Evolutionary conservation across 1,140 invertebrate species (phyloP).

Genomic region (Bemisia tabaci): DNA sequence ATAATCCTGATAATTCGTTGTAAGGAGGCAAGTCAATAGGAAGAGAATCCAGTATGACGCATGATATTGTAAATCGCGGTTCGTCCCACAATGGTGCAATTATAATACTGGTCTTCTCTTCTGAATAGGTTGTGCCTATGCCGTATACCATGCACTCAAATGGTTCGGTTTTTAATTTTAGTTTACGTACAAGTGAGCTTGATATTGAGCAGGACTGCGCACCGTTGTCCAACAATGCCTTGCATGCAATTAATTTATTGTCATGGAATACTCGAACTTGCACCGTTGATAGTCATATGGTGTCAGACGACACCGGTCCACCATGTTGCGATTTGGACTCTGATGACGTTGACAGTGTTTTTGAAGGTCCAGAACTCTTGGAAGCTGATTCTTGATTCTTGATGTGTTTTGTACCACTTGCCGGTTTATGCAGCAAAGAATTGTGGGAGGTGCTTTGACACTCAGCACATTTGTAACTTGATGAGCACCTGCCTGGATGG

Average conservation of each 20-base stretch:
- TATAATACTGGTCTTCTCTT: neutral
- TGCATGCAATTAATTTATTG: neutral
- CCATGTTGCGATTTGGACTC: too few species aligned
- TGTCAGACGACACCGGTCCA: too few species aligned
- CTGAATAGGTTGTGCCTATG: neutral
- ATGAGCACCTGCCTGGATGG: neutral
- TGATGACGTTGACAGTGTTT: neutral
- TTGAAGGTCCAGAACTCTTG: too few species aligned
- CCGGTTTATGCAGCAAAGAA: neutral
- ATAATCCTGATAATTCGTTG: neutral
- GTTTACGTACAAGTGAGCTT: neutral
- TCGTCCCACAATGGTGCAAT: neutral
- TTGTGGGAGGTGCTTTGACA: neutral
- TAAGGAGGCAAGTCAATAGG: neutral
- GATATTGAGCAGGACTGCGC: neutral
- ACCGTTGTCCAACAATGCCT: neutral
- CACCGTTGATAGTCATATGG: neutral
- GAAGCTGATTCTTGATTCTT: too few species aligned
- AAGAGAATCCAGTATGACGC: neutral
- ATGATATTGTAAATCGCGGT: neutral
- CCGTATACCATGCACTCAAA: neutral
- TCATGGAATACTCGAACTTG: neutral
- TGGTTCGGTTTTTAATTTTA: neutral
- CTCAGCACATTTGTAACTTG: neutral
- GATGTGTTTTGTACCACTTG: neutral